Base-by-base conservation (phyloP, 2,797 vertebrate genomes). In the Threskiornis aethiopicus region DNA sequence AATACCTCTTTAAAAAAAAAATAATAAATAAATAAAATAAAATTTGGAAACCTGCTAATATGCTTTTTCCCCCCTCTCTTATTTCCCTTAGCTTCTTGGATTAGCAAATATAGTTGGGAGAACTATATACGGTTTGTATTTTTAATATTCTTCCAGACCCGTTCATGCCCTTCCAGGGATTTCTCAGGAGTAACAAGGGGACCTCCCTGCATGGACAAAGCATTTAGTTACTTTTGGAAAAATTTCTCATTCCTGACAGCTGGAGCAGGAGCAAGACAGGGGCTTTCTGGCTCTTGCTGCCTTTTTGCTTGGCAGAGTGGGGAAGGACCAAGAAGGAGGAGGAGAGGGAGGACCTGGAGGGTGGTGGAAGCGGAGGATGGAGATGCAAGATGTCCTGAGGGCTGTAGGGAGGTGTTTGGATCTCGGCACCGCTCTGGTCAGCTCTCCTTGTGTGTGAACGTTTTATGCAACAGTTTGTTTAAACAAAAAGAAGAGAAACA, bases 301-400 rank as follows among this genome's bases (percentile, higher is more conserved):
- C 8, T 49, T 80, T 72, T 58, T 55, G 7, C 44, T 73, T 52
- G 57, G 3, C 11, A 13, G 31, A 5, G 2, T 31, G 49, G 46
- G 13, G 33, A 66, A 81, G 39, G 52, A 75, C 15, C 12, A 24
- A 67, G 81, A 24, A 58, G 33, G 39, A 78, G 13, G 7, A 3
- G 21, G 14, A 76, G 33, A 73, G 25, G 29, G n/a, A 51, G 8
- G 4, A n/a, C 21, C 21, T 26, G 44, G 16, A 3, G 6, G 25
- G 19, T 46, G 21, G 26, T 64, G 17, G 57, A 35, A 61, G 20
- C 15, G 29, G 41, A 39, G 29, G 16, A 29, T 65, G 72, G 57
- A 54, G 79, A 42, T 55, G 3, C 15, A 21, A 0, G 0, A 0
- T 19, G 18, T 26, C 2, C 0, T 29, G 54, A 1, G 17, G 57